Base-by-base conservation (phyloP, 1,140 invertebrate species). In the Acyrthosiphon pisum region DNA sequence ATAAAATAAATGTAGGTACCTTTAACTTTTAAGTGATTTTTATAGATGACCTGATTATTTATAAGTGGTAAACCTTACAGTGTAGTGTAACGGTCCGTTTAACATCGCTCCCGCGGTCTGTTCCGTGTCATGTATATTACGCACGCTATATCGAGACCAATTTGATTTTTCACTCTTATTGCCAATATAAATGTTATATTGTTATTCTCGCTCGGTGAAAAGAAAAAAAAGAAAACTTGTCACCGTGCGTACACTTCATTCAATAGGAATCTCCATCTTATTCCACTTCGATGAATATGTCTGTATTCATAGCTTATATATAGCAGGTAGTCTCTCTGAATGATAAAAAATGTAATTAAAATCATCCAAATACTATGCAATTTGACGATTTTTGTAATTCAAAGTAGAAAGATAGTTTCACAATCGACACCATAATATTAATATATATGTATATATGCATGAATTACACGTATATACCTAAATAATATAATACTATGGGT, bases 1-100 rank as follows among this genome's bases (percentile, higher is more conserved):
- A 23, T 50, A n/a, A n/a, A 48, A 87, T 48, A 50, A 20, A 35
- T n/a, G n/a, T 87, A 20, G 14, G 48, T 50, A 26, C 83, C 37
- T 84, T 30, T 84, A 44, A 11, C 37, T 84, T 84, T 84, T 84
- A 84, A 84, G 37, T 44, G 41, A 30, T 84, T 84, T 84, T 84
- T 84, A 84, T 44, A 30, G 41, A 84, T 44, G 37, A n/a, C 60
- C 60, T 76, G 14, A 76, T 76, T 84, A 84, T 84, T 84, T 41
- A 76, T 76, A 84, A 84, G 35, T 84, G 37, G 18, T 50, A 48
- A 87, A 87, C 11, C 44, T 87, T 87, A 11, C 41, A 46, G 26
- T 20, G 26, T n/a, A 18, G 14, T 87, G 14, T 87, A 46, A 44
- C 18, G 14, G 37, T 48, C 30, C n/a, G 84, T 46, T 87, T 30